Base-by-base conservation (phyloP, 2,888 invertebrate species). In the Eudasyphora cyanicolor region DNA sequence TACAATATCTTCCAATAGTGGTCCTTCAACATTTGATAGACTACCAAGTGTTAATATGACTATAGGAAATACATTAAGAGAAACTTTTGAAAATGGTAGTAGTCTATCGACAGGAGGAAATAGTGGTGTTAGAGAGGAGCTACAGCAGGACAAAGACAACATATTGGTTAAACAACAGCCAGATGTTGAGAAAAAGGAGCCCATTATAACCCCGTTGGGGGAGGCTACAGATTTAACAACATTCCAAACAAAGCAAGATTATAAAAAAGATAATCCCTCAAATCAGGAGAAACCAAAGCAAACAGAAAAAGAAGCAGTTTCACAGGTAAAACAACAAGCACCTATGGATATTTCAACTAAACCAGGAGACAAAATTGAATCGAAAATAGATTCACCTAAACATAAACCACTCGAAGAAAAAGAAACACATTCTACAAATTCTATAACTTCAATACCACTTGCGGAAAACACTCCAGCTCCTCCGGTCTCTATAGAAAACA, bases 401-500 rank as follows among this genome's bases (percentile, higher is more conserved):
- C 2, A 21, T 5, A 51, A 51, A 21, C 1, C 32, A 51, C 21
- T n/a, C n/a, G 35, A 51, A 1, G 57, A 69, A 10, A 8, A 2
- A n/a, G 67, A 54, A 19, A 14, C 51, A 27, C n/a, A n/a, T 38
- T 14, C 51, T 14, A 74, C 57, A 19, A 62, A 24, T 32, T 2
- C 6, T 1, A 3, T 12, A 79, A 76, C 17, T 29, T 62, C 51
- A 64, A 49, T 45, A 29, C 49, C 29, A n/a, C n/a, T n/a, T n/a
- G n/a, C n/a, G 32, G 51, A 35, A 27, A 17, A 17, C 0, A 67
- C 54, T 76, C 54, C 70, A 69, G 24, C 86, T 80, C 78, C 88
- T 69, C 87, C 89, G 78, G 87, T 92, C 87, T 91, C 92, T 80
- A 90, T 92, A 85, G 92, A 92, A 88, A 91, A 90, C 87, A 92